Percentiles rank a stretch among this genome's conserved stretches.
These are phyloP conservation scores for Andrena flavipes DNA, from an alignment of 2,888 invertebrate genomes.

Conservation along the genomic window DNA sequence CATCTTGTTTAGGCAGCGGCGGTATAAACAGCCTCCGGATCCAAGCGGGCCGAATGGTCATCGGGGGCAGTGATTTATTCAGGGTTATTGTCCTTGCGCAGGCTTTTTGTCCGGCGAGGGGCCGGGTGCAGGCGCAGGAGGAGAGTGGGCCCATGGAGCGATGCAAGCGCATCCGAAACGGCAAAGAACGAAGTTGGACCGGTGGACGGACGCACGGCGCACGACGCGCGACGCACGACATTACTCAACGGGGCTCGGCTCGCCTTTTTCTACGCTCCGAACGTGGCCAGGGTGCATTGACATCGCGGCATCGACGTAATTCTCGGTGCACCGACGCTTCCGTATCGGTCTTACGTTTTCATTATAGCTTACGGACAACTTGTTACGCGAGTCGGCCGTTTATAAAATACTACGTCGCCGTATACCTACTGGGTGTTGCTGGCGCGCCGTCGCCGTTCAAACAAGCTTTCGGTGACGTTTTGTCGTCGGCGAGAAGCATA, in stretches of 20 bases:
- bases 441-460: constrained; percentile 1
- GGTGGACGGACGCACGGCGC: constrained; percentile 26
- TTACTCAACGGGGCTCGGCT: constrained; percentile 55
- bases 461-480: not conserved
- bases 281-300: constrained; percentile 58
- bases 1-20: constrained; percentile 68
- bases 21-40: constrained; percentile 52
- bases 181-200: constrained; percentile 68
- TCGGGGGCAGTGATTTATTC: constrained; percentile 77
- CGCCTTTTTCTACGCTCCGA: constrained; percentile 61
- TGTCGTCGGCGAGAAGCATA: too few species aligned
- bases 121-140: constrained; percentile 34
- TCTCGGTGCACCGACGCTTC: constrained; percentile 51
- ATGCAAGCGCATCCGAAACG: constrained; percentile 53
- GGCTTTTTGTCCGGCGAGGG: constrained; percentile 74
- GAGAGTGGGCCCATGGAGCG: constrained; percentile 11
- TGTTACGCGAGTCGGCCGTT: constrained; percentile 46
- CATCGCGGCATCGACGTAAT: constrained; percentile 54
- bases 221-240: constrained; percentile 35
- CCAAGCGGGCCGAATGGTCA: constrained; percentile 62
- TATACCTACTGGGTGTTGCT: constrained; percentile 11
- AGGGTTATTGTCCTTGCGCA: constrained; percentile 80
- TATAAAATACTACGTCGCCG: constrained; percentile 30
- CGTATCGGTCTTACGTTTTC: constrained; percentile 57
- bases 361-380: constrained; percentile 44